Base-by-base conservation (phyloP, 2,888 invertebrate species). In the Nemapogon koenigi region DNA sequence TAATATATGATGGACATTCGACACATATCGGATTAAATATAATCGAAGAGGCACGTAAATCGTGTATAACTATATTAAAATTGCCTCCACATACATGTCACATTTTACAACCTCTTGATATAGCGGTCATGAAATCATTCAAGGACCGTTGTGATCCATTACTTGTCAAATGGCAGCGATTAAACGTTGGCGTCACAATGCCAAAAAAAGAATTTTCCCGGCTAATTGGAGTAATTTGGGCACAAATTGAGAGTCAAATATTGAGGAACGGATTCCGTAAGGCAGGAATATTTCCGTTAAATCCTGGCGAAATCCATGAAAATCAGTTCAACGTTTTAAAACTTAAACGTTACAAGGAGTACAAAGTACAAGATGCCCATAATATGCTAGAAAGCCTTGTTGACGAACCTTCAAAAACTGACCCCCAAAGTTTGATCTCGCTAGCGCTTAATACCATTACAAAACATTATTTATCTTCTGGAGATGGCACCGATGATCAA, bases 281-380 rank as follows among this genome's bases (percentile, higher is more conserved):
- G 44, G 43, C 45, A 26, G 54, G 51, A 28, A 52, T 54, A 16
- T 47, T 39, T 39, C 52, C 52, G 13, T 36, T 47, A 10, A 46
- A 51, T 39, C 16, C 14, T 29, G 22, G 44, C 28, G 46, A 17
- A 4, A 32, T 43, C 41, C 40, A 38, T 37, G 44, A 46, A 29
- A 17, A 45, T 3, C 17, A 42, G 30, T 47, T 45, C 28, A 46
- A 49, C 33, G 2, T 16, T 13, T 32, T 42, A n/a, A 39, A 40
- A 18, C 31, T 43, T 17, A 37, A 38, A 28, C 22, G 16, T 22
- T 44, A 41, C 42, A 46, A 42, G 41, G 30, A 43, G 14, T 14
- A 10, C 22, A 15, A 37, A 22, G 22, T 22, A 22, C 6, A 22
- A 22, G 22, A 6, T 7, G 6, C 22, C 22, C 22, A 7, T 7